A percentile compares a stretch with the other conserved stretches of the same genome.
These are phyloP conservation scores for Pterostichus madidus DNA, from an alignment of 2,888 invertebrate genomes.

Conservation along the genomic window DNA sequence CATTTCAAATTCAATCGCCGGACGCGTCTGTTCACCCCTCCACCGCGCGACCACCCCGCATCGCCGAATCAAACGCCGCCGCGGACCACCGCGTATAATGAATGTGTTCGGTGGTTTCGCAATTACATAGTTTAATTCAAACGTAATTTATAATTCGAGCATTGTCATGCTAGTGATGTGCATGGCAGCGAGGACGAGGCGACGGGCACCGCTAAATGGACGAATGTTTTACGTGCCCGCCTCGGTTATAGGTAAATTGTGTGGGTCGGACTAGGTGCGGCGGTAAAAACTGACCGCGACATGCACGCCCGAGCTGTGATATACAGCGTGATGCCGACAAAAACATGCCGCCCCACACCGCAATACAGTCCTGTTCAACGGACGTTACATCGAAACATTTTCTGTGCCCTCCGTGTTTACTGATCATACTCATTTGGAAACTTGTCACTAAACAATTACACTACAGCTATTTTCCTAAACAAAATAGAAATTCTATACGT, in stretches of 20 bases:
- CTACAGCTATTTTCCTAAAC: background rate
- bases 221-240: constrained; percentile 59
- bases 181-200: constrained; percentile 56
- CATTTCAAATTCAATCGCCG: constrained; percentile 67
- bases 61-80: constrained; percentile 47
- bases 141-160: constrained; percentile 78
- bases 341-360: constrained; percentile 50
- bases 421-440: constrained; percentile 27
- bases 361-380: constrained; percentile 18
- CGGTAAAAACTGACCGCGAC: constrained; percentile 56
- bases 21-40: constrained; percentile 41
- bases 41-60: constrained; percentile 54
- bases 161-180: constrained; percentile 78
- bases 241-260: constrained; percentile 61
- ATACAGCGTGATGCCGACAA: constrained; percentile 59
- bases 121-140: constrained; percentile 79
- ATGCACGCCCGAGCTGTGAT: constrained; percentile 44
- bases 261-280: constrained; percentile 42
- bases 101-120: constrained; percentile 77
- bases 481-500: background rate
- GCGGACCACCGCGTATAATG: constrained; percentile 73
- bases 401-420: constrained; percentile 7
- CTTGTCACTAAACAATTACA: constrained; percentile 39
- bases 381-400: background rate
- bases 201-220: constrained; percentile 1